These are phyloP conservation scores for Melanotaenia boesemani DNA, from an alignment of 2,797 vertebrate genomes.

Conservation along the genomic window DNA sequence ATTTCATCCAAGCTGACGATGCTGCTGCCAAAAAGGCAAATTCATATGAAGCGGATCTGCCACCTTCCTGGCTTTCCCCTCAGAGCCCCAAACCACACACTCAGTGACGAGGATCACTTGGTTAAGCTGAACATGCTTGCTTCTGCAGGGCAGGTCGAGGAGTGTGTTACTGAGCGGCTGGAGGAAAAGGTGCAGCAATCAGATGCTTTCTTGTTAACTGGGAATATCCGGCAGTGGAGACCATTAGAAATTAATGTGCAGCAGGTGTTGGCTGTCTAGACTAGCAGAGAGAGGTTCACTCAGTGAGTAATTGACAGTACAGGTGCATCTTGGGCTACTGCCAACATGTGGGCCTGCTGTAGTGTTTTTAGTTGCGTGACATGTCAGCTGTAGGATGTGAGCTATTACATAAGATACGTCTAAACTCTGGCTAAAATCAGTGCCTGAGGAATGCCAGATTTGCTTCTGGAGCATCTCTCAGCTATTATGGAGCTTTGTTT, in stretches of 20 bases:
- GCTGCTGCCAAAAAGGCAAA: constrained; percentile 65
- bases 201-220: constrained; percentile 73
- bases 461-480: constrained; percentile 67
- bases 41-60: constrained; percentile 67
- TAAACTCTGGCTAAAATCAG: constrained; percentile 55
- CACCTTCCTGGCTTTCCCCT: constrained; percentile 60
- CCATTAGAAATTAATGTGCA: constrained; percentile 74
- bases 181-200: constrained; percentile 70
- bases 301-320: constrained; percentile 75
- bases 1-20: constrained; percentile 63
- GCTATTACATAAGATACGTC: constrained; percentile 68
- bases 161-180: constrained; percentile 27
- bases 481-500: constrained; percentile 67
- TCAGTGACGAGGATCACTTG: constrained; percentile 47
- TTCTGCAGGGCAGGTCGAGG: constrained; percentile 15
- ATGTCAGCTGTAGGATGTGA: constrained; percentile 65
- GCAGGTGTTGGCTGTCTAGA: constrained; percentile 82
- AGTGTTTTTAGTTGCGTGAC: constrained; percentile 71
- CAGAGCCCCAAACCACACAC: constrained; percentile 43
- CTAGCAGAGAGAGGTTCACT: constrained; percentile 57
- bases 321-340: constrained; percentile 81
- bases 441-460: constrained; percentile 56
- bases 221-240: constrained; percentile 65
- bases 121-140: constrained; percentile 25
- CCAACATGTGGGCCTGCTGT: constrained; percentile 61